These are phyloP conservation scores for Periophthalmus magnuspinnatus DNA, from an alignment of 2,797 vertebrate genomes.

Conservation along the genomic window DNA sequence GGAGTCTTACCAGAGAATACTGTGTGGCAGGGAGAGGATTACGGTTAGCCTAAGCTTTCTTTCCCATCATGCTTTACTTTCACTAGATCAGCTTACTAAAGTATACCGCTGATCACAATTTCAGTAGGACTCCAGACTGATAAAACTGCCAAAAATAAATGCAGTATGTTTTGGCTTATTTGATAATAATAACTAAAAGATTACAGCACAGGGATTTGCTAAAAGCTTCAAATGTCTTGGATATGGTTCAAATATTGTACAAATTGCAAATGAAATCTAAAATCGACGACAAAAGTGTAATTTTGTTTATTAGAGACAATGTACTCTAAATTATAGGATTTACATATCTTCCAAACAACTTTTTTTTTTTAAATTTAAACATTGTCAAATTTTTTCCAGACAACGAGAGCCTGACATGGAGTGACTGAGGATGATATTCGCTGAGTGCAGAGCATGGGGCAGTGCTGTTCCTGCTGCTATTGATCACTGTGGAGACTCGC, in stretches of 20 bases:
- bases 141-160: no score
- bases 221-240: no score
- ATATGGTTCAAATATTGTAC: neutral
- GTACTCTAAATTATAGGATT: no score
- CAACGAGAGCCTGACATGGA: conserved; percentile 21
- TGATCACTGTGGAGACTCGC: conserved; percentile 64
- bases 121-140: no score
- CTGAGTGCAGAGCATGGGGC: conserved; percentile 27
- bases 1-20: no score
- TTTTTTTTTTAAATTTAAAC: no score
- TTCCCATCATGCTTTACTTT: conserved; percentile 20
- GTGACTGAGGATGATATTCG: conserved; percentile 25
- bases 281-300: neutral
- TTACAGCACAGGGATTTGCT: no score
- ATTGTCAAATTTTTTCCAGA: conserved; percentile 44
- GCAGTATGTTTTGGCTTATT: no score
- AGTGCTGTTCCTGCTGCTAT: conserved; percentile 56
- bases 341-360: conserved; percentile 24
- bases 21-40: conserved; percentile 38
- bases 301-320: neutral
- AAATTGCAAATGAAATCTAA: neutral
- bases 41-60: conserved; percentile 40
- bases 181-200: neutral
- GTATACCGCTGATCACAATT: no score
- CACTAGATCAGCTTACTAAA: conserved; percentile 62